A percentile compares a stretch with the other conserved stretches of the same genome.
These are phyloP conservation scores for Squalus acanthias DNA, from an alignment of 2,797 vertebrate genomes.

Conservation along the genomic window DNA sequence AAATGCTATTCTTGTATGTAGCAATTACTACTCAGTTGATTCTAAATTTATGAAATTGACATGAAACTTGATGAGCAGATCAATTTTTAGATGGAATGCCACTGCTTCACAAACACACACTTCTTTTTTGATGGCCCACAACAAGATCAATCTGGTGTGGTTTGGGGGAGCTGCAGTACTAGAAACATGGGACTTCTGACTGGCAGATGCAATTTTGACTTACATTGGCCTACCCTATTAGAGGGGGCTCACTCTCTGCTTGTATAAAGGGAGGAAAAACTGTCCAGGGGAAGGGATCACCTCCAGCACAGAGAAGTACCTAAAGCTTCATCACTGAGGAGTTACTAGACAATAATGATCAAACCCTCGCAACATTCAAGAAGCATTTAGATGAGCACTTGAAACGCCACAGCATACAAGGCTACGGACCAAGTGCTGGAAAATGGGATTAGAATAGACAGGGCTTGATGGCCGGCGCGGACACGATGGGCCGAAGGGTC, in stretches of 20 bases:
- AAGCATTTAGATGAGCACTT: too few relatives aligned
- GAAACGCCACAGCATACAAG: too few relatives aligned
- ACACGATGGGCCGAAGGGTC: too few relatives aligned
- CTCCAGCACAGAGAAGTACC: background rate
- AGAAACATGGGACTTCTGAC: background rate
- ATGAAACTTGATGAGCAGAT: background rate
- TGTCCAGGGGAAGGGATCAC: background rate
- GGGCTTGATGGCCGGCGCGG: too few relatives aligned
- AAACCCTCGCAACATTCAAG: too few relatives aligned
- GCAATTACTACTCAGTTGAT: background rate
- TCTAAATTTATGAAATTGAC: background rate
- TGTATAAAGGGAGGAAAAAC: background rate
- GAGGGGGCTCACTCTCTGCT: background rate
- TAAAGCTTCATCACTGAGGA: background rate
- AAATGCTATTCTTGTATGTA: background rate
- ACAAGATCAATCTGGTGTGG: background rate
- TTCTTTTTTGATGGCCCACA: background rate
- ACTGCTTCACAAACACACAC: background rate
- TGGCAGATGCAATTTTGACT: background rate
- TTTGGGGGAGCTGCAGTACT: too few relatives aligned
- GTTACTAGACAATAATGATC: too few relatives aligned
- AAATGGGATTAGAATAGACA: too few relatives aligned
- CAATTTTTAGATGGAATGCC: background rate
- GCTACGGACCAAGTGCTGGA: too few relatives aligned
- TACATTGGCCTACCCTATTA: background rate